Percentiles rank a stretch among this genome's conserved stretches.
phyloP scores from a whole-genome alignment of 2,888 invertebrate species.

The Kryphioiulus occultus region DNA sequence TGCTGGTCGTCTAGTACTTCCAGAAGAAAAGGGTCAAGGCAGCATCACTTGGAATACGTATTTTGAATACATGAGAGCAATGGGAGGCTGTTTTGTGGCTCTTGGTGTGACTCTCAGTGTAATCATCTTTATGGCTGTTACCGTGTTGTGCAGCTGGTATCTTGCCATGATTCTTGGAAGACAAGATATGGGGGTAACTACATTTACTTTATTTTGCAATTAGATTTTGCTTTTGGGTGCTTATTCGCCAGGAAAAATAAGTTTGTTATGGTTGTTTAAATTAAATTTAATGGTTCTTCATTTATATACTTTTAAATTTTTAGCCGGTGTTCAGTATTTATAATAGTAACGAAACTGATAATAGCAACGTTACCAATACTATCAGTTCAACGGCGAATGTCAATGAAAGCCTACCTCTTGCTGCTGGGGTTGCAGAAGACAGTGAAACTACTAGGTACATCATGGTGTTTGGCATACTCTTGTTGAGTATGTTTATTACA shows the following conservation, averaged over 20 bases:
- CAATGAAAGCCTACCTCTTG: background rate
- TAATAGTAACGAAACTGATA: background rate
- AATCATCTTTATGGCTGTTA: conserved; percentile 44
- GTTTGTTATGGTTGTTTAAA: too few relatives aligned
- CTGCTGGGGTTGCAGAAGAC: background rate
- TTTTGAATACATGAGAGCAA: conserved; percentile 42
- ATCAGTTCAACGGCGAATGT: background rate
- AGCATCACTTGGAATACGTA: conserved; percentile 46
- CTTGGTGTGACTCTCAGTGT: background rate
- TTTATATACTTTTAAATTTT: background rate
- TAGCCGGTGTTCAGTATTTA: background rate
- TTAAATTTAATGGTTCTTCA: too few relatives aligned
- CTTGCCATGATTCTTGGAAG: conserved; percentile 37
- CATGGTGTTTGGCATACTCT: conserved; percentile 40
- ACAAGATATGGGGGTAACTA: background rate
- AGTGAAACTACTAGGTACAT: conserved; percentile 27
- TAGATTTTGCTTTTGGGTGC: background rate
- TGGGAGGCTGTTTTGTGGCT: conserved; percentile 43
- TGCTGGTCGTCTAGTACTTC: conserved; percentile 39
- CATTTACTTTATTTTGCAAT: background rate
- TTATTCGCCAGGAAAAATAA: background rate
- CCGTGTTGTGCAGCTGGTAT: conserved; percentile 48
- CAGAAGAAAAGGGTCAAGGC: conserved; percentile 49
- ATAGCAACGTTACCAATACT: background rate
- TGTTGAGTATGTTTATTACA: conserved; percentile 33